Conservation (phyloP, 2,797 vertebrate species). For the Mus caroli region DNA sequence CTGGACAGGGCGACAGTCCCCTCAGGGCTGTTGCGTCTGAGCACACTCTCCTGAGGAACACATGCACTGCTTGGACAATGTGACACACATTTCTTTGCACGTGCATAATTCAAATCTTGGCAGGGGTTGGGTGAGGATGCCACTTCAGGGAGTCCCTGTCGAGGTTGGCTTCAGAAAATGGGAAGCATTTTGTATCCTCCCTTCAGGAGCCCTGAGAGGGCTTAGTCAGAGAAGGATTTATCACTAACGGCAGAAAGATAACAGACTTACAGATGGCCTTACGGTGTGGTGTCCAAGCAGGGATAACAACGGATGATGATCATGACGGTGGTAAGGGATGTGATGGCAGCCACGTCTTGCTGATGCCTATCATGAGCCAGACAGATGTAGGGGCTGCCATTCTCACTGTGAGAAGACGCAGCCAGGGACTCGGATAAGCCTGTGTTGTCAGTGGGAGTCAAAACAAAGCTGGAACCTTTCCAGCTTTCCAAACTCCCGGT, state of each 20-base stretch:
- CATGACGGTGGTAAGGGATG: neutral
- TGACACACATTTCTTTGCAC: conserved; percentile 51
- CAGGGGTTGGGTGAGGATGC: neutral
- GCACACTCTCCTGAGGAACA: conserved; percentile 56
- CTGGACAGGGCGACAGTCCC: conserved; percentile 30
- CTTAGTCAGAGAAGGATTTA: neutral
- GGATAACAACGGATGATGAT: neutral
- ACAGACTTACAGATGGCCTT: neutral
- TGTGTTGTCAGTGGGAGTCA: neutral
- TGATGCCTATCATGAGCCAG: neutral
- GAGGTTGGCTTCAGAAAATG: neutral
- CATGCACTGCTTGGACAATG: neutral
- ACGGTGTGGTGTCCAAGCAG: fast-evolving
- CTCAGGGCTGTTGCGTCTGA: conserved; percentile 62
- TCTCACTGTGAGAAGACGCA: neutral
- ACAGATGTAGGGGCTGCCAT: neutral
- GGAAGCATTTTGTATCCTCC: too few species aligned
- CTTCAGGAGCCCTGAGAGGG: neutral
- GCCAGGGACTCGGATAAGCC: neutral
- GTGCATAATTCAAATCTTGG: conserved; percentile 12
- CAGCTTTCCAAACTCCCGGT: neutral
- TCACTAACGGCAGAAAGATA: too few species aligned
- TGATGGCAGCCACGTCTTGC: neutral
- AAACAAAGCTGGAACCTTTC: neutral
- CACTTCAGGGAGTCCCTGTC: neutral